Base-by-base conservation (phyloP, 2,888 invertebrate genomes). In the Xestia sexstrigata region DNA sequence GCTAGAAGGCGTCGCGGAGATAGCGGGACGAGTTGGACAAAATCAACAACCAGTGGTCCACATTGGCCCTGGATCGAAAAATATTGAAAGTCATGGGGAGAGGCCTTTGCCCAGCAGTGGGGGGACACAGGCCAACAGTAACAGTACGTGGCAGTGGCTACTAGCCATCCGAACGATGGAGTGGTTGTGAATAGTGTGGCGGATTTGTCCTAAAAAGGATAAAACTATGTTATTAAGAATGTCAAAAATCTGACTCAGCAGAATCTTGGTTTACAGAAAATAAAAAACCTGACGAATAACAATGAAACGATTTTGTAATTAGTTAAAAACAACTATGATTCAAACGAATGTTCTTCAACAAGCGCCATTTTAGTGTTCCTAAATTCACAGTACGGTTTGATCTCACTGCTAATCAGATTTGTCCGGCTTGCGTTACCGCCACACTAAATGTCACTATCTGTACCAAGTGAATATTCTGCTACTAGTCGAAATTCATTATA, bases 351-450 rank as follows among this genome's bases (percentile, higher is more conserved):
- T 6, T 47, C 4, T 13, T n/a, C 20, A 47, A 9, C 5, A 15
- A 52, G 70, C 52, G 79, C 30, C 42, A 45, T 68, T 20, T 35
- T 76, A 79, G 42, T 5, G 30, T 20, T 17, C 69, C 17, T 23
- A 52, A 79, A 45, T 52, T 23, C 13, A 23, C 52, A 79, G 26
- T 1, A 23, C 23, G 17, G 35, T 52, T 11, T 79, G 11, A 79
- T 52, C 11, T 66, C 15, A 6, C 8, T 23, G 3, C 23, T 79
- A 76, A 76, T 76, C 70, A 79, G 26, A 76, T 76, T 70, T 52
- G 52, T 70, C 35, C 23, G 17, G 70, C 9, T 45, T 17, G 42
- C 26, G 0, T 69, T 69, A 45, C 17, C 17, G n/a, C 52, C 42
- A 15, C 17, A 26, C 52, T 52, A 6, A 68, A 69, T 17, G n/a